Conservation (phyloP, 2,888 invertebrate species). For the Alloplasta piceator region DNA sequence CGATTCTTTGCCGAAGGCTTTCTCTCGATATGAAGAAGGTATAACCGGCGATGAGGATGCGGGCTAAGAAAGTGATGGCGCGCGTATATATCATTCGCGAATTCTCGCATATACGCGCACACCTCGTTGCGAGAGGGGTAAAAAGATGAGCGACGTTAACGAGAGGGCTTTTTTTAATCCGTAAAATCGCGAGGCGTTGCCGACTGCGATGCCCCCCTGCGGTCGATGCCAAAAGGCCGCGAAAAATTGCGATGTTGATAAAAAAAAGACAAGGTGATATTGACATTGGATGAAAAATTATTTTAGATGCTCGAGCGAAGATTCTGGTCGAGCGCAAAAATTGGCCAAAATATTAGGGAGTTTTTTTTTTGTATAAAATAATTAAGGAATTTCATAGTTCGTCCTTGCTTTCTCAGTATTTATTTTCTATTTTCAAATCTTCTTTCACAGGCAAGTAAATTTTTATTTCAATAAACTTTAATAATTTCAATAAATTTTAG, state of each 20-base stretch:
- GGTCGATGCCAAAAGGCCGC: not conserved
- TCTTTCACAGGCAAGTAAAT: too few species aligned
- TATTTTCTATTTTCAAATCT: too few species aligned
- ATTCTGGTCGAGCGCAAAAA: not conserved
- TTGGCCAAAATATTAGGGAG: too few species aligned
- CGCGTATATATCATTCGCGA: conserved; percentile 60
- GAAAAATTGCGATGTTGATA: not conserved
- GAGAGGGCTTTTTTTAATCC: conserved; percentile 38
- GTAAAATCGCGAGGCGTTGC: conserved; percentile 11
- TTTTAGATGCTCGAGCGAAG: not conserved
- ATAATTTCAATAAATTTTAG: too few species aligned
- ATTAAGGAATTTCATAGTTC: too few species aligned
- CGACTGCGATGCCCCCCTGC: conserved; percentile 13
- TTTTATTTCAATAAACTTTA: too few species aligned
- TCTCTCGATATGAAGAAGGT: conserved; percentile 38
- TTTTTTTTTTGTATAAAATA: too few species aligned
- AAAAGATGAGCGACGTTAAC: conserved; percentile 64
- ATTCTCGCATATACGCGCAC: conserved; percentile 22
- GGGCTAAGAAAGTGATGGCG: conserved; percentile 32
- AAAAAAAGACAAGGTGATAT: too few species aligned
- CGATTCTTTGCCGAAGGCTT: conserved; percentile 46
- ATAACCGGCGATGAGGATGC: conserved; percentile 1
- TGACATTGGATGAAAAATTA: not conserved
- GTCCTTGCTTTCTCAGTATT: too few species aligned
- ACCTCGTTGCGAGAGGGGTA: conserved; percentile 26